Base-by-base conservation (phyloP, 2,113 vertebrate genomes). In the Dicerorhinus sumatrensis region DNA sequence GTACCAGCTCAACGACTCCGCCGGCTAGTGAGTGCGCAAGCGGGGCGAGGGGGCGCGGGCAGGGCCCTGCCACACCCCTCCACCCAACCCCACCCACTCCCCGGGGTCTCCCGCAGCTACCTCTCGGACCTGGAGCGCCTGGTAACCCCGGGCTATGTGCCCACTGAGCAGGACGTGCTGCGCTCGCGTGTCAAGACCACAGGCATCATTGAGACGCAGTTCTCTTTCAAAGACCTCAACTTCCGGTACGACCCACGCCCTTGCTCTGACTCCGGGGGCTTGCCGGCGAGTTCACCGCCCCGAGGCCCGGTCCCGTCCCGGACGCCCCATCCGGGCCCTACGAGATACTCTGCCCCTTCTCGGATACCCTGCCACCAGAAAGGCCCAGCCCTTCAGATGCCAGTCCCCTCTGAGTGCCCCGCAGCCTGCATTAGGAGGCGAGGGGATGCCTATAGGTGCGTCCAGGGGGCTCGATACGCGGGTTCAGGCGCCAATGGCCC, bases 1-100 rank as follows among this genome's bases (percentile, higher is more conserved):
- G 98, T 99, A 99, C 98, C 99, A 99, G 97, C 99, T 99, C 96
- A 99, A 99, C 0, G 99, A 99, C 98, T 99, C 99, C 0, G 99
- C 99, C 0, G 99, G 99, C 99, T 99, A 99, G 99, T 99, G 99
- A 98, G 97, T 29, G 16, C 67, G 8, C 73, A 3, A 90, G 88
- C 51, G 0, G 70, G 42, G 36, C 7, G 0, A 13, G 20, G 94
- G 67, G 27, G 11, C 0, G 8, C 2, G 17, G 67, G 70, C 11
- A 3, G 80, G n/a, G n/a, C 6, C 58, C 67, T 20, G 42, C 36
- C 13, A 7, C 0, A 1, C 48, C 20, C 39, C 17, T 8, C 33
- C 63, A 12, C 20, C 6, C 31, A 6, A 4, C 58, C 39, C 39
- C 33, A 23, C 75, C 33, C 77, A 36, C 31, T 7, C 83, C 12